These are phyloP conservation scores for Nymphalis urticae DNA, from an alignment of 2,888 invertebrate genomes.

Conservation along the genomic window DNA sequence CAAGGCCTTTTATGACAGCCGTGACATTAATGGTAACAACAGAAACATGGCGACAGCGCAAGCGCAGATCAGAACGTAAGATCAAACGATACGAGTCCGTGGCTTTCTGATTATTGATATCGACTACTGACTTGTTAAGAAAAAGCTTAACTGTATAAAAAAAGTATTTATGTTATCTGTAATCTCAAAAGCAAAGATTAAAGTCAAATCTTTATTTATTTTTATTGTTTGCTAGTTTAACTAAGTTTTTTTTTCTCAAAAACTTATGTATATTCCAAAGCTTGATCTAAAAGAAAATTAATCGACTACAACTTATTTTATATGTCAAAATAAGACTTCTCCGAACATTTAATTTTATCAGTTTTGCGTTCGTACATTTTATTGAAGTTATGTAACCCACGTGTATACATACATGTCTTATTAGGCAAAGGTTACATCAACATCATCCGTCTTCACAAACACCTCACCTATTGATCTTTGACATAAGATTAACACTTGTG, in stretches of 20 bases:
- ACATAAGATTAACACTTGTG: slow-evolving; percentile 8
- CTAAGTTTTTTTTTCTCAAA: too few relatives aligned
- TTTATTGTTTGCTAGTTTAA: too few relatives aligned
- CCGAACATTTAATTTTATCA: too few relatives aligned
- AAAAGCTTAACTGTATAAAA: not conserved
- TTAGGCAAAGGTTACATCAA: slow-evolving; percentile 4
- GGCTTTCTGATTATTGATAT: slow-evolving; percentile 19
- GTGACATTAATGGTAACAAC: slow-evolving; percentile 35
- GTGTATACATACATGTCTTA: not conserved
- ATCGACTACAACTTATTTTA: too few relatives aligned
- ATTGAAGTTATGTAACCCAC: not conserved
- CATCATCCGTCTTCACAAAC: slow-evolving; percentile 10
- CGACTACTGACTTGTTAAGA: not conserved
- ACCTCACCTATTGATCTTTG: slow-evolving; percentile 20
- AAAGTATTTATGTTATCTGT: not conserved
- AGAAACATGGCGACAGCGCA: slow-evolving; percentile 28
- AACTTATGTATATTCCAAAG: too few relatives aligned
- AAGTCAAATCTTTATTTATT: too few relatives aligned
- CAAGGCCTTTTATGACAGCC: slow-evolving; percentile 27
- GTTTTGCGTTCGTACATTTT: too few relatives aligned
- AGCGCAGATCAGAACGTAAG: slow-evolving; percentile 26
- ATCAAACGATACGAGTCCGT: slow-evolving; percentile 23
- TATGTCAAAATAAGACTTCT: too few relatives aligned
- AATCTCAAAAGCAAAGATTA: not conserved
- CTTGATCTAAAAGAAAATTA: too few relatives aligned